These are phyloP conservation scores for Forbesichthys papilliferus DNA, from an alignment of 2,113 vertebrate genomes.

Conservation along the genomic window DNA sequence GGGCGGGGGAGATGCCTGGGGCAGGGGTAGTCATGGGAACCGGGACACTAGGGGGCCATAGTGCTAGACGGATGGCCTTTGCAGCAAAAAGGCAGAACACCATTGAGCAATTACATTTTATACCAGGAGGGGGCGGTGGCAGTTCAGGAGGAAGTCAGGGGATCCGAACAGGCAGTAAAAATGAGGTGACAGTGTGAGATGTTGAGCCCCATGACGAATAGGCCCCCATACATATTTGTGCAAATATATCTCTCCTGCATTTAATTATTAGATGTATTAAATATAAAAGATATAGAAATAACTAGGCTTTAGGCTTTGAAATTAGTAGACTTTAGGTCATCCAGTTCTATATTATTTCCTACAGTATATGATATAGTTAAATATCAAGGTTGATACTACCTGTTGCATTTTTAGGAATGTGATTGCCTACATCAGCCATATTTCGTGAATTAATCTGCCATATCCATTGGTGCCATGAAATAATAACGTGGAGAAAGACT, in stretches of 20 bases:
- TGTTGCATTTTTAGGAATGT: slow-evolving; percentile 53
- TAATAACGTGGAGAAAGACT: slow-evolving; percentile 59
- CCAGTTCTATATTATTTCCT: too few species aligned
- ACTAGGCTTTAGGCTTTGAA: neutral
- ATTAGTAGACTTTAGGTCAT: too few species aligned
- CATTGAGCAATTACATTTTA: slow-evolving; percentile 90
- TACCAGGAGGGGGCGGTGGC: slow-evolving; percentile 81
- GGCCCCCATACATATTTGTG: slow-evolving; percentile 45
- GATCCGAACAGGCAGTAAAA: slow-evolving; percentile 86
- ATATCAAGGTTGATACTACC: slow-evolving; percentile 47
- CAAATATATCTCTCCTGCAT: slow-evolving; percentile 58
- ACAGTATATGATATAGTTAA: slow-evolving; percentile 41
- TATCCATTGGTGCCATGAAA: slow-evolving; percentile 66
- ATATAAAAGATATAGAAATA: slow-evolving; percentile 51
- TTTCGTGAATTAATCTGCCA: slow-evolving; percentile 73
- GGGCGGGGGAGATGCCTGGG: slow-evolving; percentile 70
- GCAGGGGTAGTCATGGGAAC: slow-evolving; percentile 81
- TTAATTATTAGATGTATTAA: slow-evolving; percentile 52
- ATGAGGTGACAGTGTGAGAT: slow-evolving; percentile 88
- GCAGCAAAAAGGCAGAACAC: slow-evolving; percentile 87
- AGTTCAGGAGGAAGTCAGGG: slow-evolving; percentile 77
- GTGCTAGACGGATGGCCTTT: slow-evolving; percentile 83
- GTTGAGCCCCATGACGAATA: slow-evolving; percentile 58
- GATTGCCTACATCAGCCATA: slow-evolving; percentile 77
- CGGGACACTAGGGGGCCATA: slow-evolving; percentile 81